Conservation (phyloP, 2,113 vertebrate genomes). For the Chaetodon auriga region DNA sequence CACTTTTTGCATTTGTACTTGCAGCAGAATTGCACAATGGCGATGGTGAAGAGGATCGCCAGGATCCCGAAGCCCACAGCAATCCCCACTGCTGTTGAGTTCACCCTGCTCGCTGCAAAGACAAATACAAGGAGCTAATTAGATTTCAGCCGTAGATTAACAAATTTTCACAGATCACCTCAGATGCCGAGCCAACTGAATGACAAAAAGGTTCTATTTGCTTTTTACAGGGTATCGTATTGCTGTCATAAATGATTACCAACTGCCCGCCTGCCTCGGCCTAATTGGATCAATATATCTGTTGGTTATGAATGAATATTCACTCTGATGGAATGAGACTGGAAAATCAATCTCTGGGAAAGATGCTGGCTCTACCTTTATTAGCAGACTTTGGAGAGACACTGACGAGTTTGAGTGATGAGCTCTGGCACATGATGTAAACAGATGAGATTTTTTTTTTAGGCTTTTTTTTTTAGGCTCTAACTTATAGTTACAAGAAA, state of each 20-base stretch:
- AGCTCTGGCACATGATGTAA: neutral
- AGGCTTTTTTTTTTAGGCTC: too few relatives aligned
- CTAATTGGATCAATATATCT: slow-evolving; percentile 33
- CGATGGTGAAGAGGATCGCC: slow-evolving; percentile 73
- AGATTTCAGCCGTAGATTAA: neutral
- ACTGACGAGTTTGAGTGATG: neutral
- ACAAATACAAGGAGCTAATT: slow-evolving; percentile 16
- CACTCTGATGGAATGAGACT: slow-evolving; percentile 24
- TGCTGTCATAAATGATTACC: slow-evolving; percentile 8
- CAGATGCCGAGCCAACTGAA: neutral
- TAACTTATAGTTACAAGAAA: neutral
- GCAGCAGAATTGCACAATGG: slow-evolving; percentile 72
- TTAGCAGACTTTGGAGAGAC: neutral
- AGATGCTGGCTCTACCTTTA: slow-evolving; percentile 1
- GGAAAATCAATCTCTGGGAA: slow-evolving; percentile 37
- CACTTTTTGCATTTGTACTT: slow-evolving; percentile 77
- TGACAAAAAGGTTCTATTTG: neutral
- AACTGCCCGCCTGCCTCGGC: neutral
- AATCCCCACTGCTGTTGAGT: slow-evolving; percentile 69
- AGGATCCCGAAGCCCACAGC: slow-evolving; percentile 78
- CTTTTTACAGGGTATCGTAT: slow-evolving; percentile 1
- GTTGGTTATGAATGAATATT: slow-evolving; percentile 44
- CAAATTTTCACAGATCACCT: neutral
- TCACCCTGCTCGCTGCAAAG: slow-evolving; percentile 68
- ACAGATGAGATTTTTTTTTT: neutral